A percentile compares a stretch with the other conserved stretches of the same genome.
These are phyloP conservation scores for Sylvilagus floridanus DNA, from an alignment of 2,797 vertebrate species.

Conservation along the genomic window DNA sequence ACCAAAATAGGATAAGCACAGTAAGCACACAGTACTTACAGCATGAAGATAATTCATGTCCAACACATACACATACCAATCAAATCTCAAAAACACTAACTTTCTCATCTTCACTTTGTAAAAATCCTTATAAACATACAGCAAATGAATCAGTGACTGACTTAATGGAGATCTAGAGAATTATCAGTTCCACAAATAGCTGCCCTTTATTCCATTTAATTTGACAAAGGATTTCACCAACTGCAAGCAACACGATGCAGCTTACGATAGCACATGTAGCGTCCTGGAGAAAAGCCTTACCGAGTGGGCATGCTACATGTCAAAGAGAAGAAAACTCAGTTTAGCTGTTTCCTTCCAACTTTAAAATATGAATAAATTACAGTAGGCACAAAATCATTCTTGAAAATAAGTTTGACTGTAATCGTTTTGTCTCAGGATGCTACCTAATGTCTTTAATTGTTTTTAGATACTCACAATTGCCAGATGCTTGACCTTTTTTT, in stretches of 20 bases:
- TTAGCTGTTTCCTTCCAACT: constrained; percentile 72
- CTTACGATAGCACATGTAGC: constrained; percentile 84
- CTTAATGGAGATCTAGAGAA: constrained; percentile 38
- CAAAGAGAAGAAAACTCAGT: constrained; percentile 80
- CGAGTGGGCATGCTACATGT: constrained; percentile 83
- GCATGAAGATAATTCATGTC: constrained; percentile 40
- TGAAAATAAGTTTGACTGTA: constrained; percentile 69
- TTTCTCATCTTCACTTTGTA: constrained; percentile 14
- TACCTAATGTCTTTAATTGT: not conserved
- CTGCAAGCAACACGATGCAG: constrained; percentile 83
- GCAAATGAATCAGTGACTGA: not conserved
- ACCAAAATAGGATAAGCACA: constrained; percentile 17
- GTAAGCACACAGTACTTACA: constrained; percentile 32
- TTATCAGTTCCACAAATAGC: constrained; percentile 8
- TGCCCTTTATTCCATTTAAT: constrained; percentile 65
- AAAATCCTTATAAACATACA: constrained; percentile 8
- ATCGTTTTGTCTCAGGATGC: not conserved
- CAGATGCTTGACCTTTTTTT: constrained; percentile 99
- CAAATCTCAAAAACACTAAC: constrained; percentile 28
- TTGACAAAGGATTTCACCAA: constrained; percentile 75
- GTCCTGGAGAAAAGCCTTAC: constrained; percentile 86
- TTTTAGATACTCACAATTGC: constrained; percentile 96
- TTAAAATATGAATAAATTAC: constrained; percentile 10
- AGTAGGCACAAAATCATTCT: constrained; percentile 59
- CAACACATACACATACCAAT: constrained; percentile 11